phyloP scores from a whole-genome alignment of 2,888 invertebrate species.

The Thereva unica region DNA sequence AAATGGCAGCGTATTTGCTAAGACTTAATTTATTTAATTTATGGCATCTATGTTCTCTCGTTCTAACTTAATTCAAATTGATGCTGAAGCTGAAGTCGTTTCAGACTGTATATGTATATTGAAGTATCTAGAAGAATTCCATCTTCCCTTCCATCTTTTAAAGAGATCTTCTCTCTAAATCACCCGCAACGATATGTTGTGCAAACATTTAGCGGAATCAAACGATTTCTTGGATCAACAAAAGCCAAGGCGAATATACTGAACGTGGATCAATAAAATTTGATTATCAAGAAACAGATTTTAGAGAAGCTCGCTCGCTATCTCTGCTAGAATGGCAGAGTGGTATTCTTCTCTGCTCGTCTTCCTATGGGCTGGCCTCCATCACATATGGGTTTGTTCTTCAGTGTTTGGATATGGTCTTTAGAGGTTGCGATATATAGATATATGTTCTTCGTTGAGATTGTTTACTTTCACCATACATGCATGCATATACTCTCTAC shows the following conservation, averaged over 20 bases:
- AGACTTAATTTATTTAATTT: no score
- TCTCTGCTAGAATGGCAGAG: no score
- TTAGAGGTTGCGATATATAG: neutral
- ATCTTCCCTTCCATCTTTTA: neutral
- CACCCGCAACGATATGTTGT: conserved; percentile 9
- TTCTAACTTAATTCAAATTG: no score
- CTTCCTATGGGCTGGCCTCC: no score
- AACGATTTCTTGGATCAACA: conserved; percentile 30
- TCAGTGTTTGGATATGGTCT: no score
- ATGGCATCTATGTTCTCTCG: no score
- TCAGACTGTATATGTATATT: no score
- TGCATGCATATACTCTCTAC: conserved; percentile 14
- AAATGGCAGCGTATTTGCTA: no score
- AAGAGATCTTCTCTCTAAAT: conserved; percentile 15
- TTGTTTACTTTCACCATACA: conserved; percentile 18
- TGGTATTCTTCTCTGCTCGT: no score
- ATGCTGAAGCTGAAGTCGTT: no score
- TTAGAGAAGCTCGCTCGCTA: neutral
- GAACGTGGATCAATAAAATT: conserved; percentile 33
- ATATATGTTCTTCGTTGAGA: neutral
- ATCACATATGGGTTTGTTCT: no score
- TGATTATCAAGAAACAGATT: conserved; percentile 17
- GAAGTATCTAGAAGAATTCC: neutral
- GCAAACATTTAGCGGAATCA: conserved; percentile 19
- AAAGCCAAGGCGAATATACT: conserved; percentile 28